Conservation (phyloP, 2,888 invertebrate species). For the Sesia apiformis region DNA sequence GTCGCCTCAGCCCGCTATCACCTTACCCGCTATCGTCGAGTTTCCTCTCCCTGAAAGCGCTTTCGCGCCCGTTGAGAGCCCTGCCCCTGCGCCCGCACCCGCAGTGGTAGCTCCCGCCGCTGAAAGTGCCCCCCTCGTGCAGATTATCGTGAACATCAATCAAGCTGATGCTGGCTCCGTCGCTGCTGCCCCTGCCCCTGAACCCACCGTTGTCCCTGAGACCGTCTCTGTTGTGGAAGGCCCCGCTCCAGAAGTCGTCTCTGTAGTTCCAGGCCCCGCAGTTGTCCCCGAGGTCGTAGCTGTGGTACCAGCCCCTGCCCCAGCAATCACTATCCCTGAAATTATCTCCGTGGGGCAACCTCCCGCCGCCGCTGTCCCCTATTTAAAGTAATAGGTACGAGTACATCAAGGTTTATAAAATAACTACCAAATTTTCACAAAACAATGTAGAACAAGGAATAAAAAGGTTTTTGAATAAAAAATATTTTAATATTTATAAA, state of each 20-base stretch:
- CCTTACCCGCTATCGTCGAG: conserved; percentile 13
- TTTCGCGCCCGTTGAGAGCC: conserved; percentile 1
- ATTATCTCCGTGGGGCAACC: conserved; percentile 8
- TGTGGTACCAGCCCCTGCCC: not conserved
- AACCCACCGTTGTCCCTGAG: conserved; percentile 7
- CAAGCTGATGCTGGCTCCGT: conserved; percentile 6
- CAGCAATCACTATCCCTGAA: conserved; percentile 7
- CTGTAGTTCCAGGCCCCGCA: conserved; percentile 4
- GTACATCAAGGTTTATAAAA: no score
- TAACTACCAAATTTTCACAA: no score
- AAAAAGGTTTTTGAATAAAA: no score
- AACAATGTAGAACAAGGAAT: no score
- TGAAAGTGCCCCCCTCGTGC: conserved; percentile 19
- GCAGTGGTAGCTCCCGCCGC: conserved; percentile 10
- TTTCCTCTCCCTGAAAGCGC: conserved; percentile 5
- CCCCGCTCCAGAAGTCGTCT: conserved; percentile 9
- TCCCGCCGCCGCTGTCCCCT: conserved; percentile 1
- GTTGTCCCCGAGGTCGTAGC: conserved; percentile 11
- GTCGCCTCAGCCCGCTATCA: conserved; percentile 10
- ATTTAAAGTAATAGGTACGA: no score
- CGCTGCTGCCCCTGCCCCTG: conserved; percentile 1
- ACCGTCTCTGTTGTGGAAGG: conserved; percentile 9
- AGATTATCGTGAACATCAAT: conserved; percentile 33
- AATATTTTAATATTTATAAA: no score
- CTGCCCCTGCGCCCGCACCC: conserved; percentile 8